Conservation (phyloP, 2,888 invertebrate species). For the Drosophila peninsularis region DNA sequence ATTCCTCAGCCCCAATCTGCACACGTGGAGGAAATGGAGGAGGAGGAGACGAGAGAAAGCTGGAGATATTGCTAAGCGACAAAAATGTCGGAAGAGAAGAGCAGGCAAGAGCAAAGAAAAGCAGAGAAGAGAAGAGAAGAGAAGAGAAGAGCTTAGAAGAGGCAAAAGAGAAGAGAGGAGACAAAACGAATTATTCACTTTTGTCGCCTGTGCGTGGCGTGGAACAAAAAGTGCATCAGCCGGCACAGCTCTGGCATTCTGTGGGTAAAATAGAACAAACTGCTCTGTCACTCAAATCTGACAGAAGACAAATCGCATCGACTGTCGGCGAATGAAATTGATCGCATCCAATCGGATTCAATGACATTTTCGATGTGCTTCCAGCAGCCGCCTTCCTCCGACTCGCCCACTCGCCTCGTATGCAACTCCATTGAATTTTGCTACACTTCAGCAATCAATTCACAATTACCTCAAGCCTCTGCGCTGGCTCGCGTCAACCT, state of each 20-base stretch:
- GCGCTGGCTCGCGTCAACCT: background rate
- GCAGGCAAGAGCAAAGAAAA: background rate
- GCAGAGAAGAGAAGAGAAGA: background rate
- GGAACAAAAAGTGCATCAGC: constrained; percentile 22
- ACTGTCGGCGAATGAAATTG: constrained; percentile 47
- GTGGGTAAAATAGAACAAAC: constrained; percentile 57
- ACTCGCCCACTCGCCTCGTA: background rate
- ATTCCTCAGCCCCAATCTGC: background rate
- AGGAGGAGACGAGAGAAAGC: background rate
- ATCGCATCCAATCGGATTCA: constrained; percentile 58
- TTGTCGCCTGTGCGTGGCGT: constrained; percentile 31
- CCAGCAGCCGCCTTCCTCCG: background rate
- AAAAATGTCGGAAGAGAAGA: background rate
- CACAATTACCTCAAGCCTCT: constrained; percentile 56
- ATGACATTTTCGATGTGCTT: constrained; percentile 20
- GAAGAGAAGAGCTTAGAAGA: background rate
- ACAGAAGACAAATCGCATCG: constrained; percentile 82
- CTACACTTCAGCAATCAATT: constrained; percentile 74
- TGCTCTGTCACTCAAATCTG: constrained; percentile 82
- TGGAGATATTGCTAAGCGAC: background rate
- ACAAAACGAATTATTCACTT: background rate
- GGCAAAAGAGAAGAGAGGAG: too few relatives aligned
- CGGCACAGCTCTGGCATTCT: constrained; percentile 7
- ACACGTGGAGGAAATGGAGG: constrained; percentile 20
- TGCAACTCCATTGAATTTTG: constrained; percentile 50